Evolutionary conservation across 2,113 vertebrate species (phyloP), one percentile per base, ranked within the genome.

Genomic region (Azemiops feae): DNA sequence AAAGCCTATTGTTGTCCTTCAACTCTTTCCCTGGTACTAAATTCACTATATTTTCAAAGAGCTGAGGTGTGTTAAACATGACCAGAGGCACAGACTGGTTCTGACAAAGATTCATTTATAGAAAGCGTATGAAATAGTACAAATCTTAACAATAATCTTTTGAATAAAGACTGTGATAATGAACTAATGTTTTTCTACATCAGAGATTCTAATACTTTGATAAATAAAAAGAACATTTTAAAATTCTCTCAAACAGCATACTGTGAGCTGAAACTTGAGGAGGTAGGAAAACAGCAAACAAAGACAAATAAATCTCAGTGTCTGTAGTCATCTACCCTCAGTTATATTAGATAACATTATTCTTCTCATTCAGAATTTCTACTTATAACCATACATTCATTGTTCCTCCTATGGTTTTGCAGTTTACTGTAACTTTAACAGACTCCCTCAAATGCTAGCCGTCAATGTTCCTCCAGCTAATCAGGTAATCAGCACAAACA

Each of bases 221-320:
- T 89, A 20, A 87, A 3, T 25, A 43, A 34, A 88, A 4, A 47
- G 34, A 92, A 90, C 18, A 57, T 55, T 30, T 54, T 93, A 88
- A 91, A 95, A 93, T 4, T 0, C 11, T 87, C 30, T 74, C 50
- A 90, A 94, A 90, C 57, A 85, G 94, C 22, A 74, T 91, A 47
- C 43, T 50, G 30, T 58, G 91, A 2, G 43, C 2, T 5, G 94
- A 1, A 53, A 92, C 85, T 5, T 69, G 45, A 74, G 54, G 90
- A 23, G 43, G 52, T 85, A 39, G 50, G 64, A 50, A 74, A 50
- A 81, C 34, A 30, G 23, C 47, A 22, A 85, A 30, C n/a, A 91
- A 57, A 57, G 14, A 58, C 25, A 47, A 86, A 57, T 85, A 45
- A 25, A 22, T 54, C 54, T 89, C 89, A 60, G 45, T 58, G 45